These are phyloP conservation scores for Octomys mimax DNA, from an alignment of 2,797 vertebrate genomes.

Conservation along the genomic window DNA sequence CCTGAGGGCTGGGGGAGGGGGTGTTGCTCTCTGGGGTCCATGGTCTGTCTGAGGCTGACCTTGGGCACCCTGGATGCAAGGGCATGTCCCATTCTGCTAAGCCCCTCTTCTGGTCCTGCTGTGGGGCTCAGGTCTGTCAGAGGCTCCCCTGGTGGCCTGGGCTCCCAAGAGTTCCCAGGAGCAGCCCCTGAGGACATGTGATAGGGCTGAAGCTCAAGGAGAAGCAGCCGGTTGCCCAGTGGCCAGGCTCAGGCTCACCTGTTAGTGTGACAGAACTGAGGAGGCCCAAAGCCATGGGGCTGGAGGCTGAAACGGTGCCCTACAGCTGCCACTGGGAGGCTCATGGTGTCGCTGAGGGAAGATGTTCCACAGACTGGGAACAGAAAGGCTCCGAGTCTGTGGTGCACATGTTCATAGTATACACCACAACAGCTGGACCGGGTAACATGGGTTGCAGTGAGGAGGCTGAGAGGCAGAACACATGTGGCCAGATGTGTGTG, in stretches of 20 bases:
- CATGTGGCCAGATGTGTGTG: not conserved
- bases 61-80: not conserved
- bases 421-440: not conserved
- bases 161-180: not conserved
- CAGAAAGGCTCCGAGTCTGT: not conserved
- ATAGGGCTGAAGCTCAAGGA: not conserved
- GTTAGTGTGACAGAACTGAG: not conserved
- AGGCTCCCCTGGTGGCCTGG: not conserved
- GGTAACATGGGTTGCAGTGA: not conserved
- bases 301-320: not conserved
- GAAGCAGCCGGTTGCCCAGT: not conserved
- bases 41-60: not conserved
- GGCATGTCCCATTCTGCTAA: not conserved
- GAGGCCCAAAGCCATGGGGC: rapidly evolving
- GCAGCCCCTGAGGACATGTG: not conserved
- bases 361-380: not conserved
- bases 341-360: no score
- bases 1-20: not conserved
- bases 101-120: not conserved
- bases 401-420: not conserved
- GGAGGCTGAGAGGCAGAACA: not conserved
- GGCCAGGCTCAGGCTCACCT: not conserved
- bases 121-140: not conserved
- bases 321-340: not conserved
- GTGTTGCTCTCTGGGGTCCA: not conserved